phyloP scores from a whole-genome alignment of 2,113 vertebrate genomes.

The Engystomops pustulosus region DNA sequence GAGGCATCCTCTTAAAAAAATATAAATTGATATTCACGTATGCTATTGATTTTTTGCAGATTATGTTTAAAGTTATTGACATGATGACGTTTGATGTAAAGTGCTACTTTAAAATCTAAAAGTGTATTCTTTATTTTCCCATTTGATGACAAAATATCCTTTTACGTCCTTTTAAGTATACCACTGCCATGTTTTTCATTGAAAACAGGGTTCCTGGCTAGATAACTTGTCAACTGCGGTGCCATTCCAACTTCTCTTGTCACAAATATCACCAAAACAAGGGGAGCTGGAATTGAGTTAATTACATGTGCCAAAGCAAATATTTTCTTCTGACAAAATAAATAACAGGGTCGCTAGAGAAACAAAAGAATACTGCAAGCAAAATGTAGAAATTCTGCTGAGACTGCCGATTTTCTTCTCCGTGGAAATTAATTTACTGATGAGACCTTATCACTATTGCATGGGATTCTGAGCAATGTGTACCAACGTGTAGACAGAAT shows the following conservation, averaged over 20 bases:
- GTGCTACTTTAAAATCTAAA: no score
- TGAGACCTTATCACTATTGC: conserved; percentile 3
- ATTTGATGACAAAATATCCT: no score
- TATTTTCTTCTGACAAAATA: conserved; percentile 47
- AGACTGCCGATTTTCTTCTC: conserved; percentile 7
- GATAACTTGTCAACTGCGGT: conserved; percentile 4
- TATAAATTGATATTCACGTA: no score
- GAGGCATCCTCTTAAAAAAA: no score
- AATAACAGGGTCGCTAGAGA: conserved; percentile 17
- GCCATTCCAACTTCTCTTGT: not conserved
- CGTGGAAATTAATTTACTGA: conserved; percentile 45
- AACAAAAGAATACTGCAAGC: conserved; percentile 30
- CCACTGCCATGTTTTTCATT: not conserved
- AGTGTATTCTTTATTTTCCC: no score
- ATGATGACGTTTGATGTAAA: no score
- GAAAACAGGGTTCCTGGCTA: not conserved
- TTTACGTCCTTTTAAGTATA: not conserved
- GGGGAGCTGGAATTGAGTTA: conserved; percentile 26
- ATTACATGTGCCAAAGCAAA: conserved; percentile 52
- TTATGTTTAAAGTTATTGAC: no score
- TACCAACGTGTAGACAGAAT: not conserved
- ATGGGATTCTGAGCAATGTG: not conserved
- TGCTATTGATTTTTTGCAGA: no score
- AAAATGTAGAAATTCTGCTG: conserved; percentile 21
- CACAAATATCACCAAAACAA: conserved; percentile 12